Evolutionary conservation across 2,888 invertebrate species (phyloP).

Genomic region (Diadromus collaris): DNA sequence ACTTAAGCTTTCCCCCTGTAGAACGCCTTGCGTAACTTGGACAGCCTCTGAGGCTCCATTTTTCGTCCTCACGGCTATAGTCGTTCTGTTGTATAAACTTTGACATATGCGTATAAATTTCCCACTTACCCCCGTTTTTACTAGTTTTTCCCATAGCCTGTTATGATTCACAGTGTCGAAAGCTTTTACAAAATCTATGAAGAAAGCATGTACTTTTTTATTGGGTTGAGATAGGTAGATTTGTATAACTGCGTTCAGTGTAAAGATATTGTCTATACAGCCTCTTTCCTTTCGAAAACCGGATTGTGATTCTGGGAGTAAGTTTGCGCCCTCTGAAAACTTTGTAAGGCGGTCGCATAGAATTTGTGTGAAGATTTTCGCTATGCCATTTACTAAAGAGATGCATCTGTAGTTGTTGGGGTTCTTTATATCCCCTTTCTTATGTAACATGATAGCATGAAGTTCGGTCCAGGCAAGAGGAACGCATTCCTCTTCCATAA

Average conservation of each 20-base stretch:
- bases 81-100: too few species aligned
- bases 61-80: too few species aligned
- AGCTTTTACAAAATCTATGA: conserved; percentile 61
- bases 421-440: conserved; percentile 24
- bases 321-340: conserved; percentile 41
- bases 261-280: conserved; percentile 66
- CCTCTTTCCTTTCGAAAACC: conserved; percentile 62
- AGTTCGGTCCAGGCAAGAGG: conserved; percentile 55
- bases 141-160: conserved; percentile 41
- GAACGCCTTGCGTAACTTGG: too few species aligned
- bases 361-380: conserved; percentile 63
- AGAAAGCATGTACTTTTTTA: conserved; percentile 59
- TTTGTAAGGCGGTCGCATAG: not conserved
- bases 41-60: too few species aligned
- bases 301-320: conserved; percentile 65
- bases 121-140: not conserved
- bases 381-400: conserved; percentile 54
- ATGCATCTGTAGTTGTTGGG: conserved; percentile 63
- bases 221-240: conserved; percentile 47
- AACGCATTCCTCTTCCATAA: conserved; percentile 50
- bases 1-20: too few species aligned
- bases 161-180: conserved; percentile 61
- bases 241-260: conserved; percentile 54
- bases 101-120: not conserved
- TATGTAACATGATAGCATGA: conserved; percentile 13